Evolutionary conservation across 2,888 invertebrate genomes (phyloP).

Genomic region (Lottia scabra): DNA sequence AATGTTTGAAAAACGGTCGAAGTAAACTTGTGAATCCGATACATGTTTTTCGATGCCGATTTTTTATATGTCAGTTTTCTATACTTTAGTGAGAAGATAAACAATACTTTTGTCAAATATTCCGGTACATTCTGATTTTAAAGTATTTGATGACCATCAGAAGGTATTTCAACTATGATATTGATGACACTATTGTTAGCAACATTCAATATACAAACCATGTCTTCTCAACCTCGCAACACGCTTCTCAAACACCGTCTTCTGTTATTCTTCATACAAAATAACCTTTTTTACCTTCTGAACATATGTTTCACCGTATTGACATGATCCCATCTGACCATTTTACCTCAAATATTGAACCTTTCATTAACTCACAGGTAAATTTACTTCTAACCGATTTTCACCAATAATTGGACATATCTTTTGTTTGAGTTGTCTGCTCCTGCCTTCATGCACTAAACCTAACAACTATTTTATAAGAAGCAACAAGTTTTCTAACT

Average conservation of each 20-base stretch:
- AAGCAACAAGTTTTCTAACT: no score
- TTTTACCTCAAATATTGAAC: conserved; percentile 2
- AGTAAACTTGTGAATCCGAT: no score
- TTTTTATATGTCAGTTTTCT: no score
- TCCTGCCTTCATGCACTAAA: neutral
- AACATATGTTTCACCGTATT: neutral
- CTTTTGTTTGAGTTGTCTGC: conserved; percentile 1
- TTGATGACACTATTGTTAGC: no score
- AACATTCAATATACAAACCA: neutral
- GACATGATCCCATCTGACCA: conserved; percentile 4
- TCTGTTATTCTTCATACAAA: neutral
- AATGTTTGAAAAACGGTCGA: no score
- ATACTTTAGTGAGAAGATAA: no score
- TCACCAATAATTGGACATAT: conserved; percentile 6
- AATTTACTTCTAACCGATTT: conserved; percentile 2
- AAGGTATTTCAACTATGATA: no score
- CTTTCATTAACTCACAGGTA: neutral
- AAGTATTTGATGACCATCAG: no score
- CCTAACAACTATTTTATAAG: no score
- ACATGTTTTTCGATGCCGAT: no score
- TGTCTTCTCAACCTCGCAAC: neutral
- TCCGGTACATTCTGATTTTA: no score
- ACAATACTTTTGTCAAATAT: no score
- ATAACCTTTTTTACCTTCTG: neutral
- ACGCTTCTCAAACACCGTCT: neutral